Evolutionary conservation across 2,113 vertebrate genomes (phyloP).

Genomic region (Tringa solitaria): DNA sequence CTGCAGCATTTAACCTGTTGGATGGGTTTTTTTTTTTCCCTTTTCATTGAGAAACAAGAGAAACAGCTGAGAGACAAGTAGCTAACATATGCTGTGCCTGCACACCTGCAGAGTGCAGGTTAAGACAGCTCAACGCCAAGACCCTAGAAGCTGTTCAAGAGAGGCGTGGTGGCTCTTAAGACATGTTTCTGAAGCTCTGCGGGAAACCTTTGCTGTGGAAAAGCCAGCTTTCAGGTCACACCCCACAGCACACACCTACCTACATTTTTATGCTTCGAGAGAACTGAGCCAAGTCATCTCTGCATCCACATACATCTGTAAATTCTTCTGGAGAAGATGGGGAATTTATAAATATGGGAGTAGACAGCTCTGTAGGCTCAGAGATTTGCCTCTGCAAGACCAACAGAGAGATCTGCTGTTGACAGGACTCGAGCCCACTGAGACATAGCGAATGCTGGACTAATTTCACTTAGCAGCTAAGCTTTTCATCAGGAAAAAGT

Average conservation of each 20-base stretch:
- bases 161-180: not conserved
- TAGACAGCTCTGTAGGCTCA: not conserved
- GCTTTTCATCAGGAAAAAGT: not conserved
- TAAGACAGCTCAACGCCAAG: not conserved
- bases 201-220: not conserved
- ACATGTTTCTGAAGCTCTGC: not conserved
- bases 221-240: not conserved
- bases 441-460: not conserved
- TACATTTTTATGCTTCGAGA: not conserved
- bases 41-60: not conserved
- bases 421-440: not conserved
- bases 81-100: not conserved
- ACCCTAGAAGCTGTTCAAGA: not conserved
- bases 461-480: not conserved
- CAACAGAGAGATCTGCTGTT: not conserved
- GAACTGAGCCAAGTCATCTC: not conserved
- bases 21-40: no score
- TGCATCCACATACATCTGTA: not conserved
- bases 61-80: not conserved
- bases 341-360: not conserved
- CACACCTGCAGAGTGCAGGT: slow-evolving; percentile 4
- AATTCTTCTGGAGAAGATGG: not conserved
- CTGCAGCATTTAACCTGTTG: not conserved
- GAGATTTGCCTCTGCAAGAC: not conserved
- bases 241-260: not conserved